Base-by-base conservation (phyloP, 2,113 vertebrate genomes). In the Caracal caracal region DNA sequence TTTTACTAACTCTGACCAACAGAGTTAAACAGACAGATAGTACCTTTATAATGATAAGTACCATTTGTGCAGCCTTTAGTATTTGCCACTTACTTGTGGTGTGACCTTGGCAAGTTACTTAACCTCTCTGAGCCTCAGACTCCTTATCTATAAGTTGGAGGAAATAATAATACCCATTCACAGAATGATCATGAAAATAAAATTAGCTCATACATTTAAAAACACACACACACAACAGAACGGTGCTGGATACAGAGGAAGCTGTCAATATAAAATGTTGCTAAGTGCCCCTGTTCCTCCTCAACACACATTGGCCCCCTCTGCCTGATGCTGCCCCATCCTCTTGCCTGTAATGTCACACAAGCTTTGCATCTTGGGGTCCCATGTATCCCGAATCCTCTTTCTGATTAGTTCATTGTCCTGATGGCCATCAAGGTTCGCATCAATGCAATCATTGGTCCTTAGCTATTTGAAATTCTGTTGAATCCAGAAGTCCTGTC, bases 341-440 rank as follows among this genome's bases (percentile, higher is more conserved):
- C 53, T 9, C 20, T 26, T 2, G 1, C 15, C 22, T 1, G 0
- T 5, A 37, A 68, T 1, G 5, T 4, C 47, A 1, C 22, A 3
- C 24, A 10, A 43, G n/a, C n/a, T 5, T 17, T 24, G 13, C 22
- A 76, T 80, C 56, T 53, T 2, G 0, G 65, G 49, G 10, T n/a
- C 30, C 47, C 2, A 0, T 59, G 16, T 10, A 47, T 43, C 80
- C 17, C 35, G 30, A 22, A 26, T 56, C 49, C 26, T 71, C 43
- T 63, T 61, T 37, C 83, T 33, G 59, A 19, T 37, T 6, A 43
- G 35, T 35, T 28, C 68, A 4, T 26, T 28, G 63, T 73, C 63
- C 37, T 1, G 24, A 24, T 4, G 33, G 65, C 65, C 24, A 2
- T 19, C 0, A 10, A 33, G 24, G n/a, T 35, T 40, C 81, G 80